Base-by-base conservation (phyloP, 2,888 invertebrate species). In the Eupithecia centaureata region DNA sequence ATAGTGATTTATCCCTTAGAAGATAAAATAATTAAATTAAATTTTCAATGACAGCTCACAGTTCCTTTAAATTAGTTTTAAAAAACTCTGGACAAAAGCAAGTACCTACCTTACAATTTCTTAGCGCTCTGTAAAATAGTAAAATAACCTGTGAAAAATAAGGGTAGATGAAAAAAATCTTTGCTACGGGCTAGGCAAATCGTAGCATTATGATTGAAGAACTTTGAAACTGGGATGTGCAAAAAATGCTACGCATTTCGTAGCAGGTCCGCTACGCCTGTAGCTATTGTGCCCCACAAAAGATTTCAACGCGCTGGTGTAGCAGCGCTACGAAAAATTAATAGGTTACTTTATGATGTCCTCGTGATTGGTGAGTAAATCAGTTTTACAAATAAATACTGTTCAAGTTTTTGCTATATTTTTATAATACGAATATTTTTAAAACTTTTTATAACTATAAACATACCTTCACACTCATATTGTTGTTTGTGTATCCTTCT, bases 321-420 rank as follows among this genome's bases (percentile, higher is more conserved):
- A 84, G 84, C 81, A 72, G 70, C 64, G 81, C 82, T 86, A 86
- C 84, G 82, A 79, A 74, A 72, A 74, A 75, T 68, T 61, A 32
- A 38, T 56, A 28, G 56, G n/a, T 30, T 30, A 28, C n/a, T 47
- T 4, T 47, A 15, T 4, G 18, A 18, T 18, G 47, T n/a, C n/a
- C n/a, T n/a, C n/a, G n/a, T n/a, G n/a, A n/a, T n/a, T n/a, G n/a
- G n/a, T n/a, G n/a, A n/a, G n/a, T n/a, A n/a, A n/a, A n/a, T n/a
- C n/a, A n/a, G n/a, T n/a, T n/a, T n/a, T n/a, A n/a, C n/a, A n/a
- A n/a, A n/a, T n/a, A n/a, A n/a, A n/a, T n/a, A n/a, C n/a, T n/a
- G n/a, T n/a, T n/a, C n/a, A n/a, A n/a, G n/a, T n/a, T n/a, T n/a
- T n/a, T n/a, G n/a, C n/a, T n/a, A n/a, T n/a, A n/a, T n/a, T n/a